A percentile compares a stretch with the other conserved stretches of the same genome.
These are phyloP conservation scores for Paedocypris sp. DNA, from an alignment of 2,113 vertebrate genomes.

Conservation along the genomic window DNA sequence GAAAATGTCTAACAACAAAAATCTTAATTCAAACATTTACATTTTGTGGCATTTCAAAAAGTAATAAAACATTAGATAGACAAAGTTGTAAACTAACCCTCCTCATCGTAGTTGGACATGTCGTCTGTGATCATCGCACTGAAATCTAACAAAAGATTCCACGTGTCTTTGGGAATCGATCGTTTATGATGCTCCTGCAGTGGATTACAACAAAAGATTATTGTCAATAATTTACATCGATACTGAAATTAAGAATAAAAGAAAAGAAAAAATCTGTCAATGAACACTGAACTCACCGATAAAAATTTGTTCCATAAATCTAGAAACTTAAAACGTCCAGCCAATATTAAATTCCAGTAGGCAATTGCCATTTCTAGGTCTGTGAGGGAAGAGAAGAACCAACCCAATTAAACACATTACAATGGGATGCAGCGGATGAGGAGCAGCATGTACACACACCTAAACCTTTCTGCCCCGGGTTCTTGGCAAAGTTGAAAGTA, in stretches of 20 bases:
- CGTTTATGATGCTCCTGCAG: conserved; percentile 85
- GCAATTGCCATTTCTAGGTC: conserved; percentile 96
- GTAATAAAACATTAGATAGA: too few species aligned
- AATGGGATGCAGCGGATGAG: not conserved
- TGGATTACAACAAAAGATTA: not conserved
- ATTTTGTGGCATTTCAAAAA: too few species aligned
- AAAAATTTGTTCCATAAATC: conserved; percentile 92
- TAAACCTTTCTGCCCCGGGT: conserved; percentile 87
- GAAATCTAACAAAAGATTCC: conserved; percentile 92
- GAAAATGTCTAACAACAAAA: too few species aligned
- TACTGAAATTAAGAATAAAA: too few species aligned
- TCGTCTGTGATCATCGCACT: conserved; percentile 92
- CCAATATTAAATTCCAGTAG: conserved; percentile 91
- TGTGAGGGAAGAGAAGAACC: conserved; percentile 49
- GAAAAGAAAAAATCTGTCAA: too few species aligned
- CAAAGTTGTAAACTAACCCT: conserved; percentile 74
- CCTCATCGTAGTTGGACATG: conserved; percentile 94
- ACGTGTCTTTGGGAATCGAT: conserved; percentile 90
- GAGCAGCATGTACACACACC: conserved; percentile 59
- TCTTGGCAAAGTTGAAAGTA: conserved; percentile 92
- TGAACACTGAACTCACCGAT: conserved; percentile 89
- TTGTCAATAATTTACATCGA: not conserved
- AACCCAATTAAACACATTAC: conserved; percentile 5
- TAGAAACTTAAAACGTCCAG: conserved; percentile 89
- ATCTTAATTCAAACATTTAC: too few species aligned